Evolutionary conservation across 2,888 invertebrate genomes (phyloP), one percentile per base, ranked within the genome.

Genomic region (Chirona hameri): DNA sequence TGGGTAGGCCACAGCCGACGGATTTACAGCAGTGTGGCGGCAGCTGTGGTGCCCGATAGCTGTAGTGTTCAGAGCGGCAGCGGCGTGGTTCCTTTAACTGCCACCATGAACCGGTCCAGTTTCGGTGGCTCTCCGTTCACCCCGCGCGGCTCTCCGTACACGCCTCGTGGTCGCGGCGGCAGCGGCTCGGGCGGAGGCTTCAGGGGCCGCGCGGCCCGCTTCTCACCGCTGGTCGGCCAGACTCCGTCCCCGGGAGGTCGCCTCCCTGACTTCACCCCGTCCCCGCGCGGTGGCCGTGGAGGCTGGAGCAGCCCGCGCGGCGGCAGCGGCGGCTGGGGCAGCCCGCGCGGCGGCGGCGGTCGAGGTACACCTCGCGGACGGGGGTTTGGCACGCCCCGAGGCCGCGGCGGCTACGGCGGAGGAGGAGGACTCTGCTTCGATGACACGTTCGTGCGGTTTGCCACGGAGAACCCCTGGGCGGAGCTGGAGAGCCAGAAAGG

Each of bases 41-140:
- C 39, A 39, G 39, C 39, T 39, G 39, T 39, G n/a, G n/a, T n/a
- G n/a, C 7, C 39, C 39, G n/a, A n/a, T n/a, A n/a, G 39, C 39
- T 39, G 39, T 7, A 39, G 39, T 39, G 7, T 39, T 39, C 39
- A 39, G 39, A 39, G 39, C 39, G 7, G 39, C 7, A 39, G 39
- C 7, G 39, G 39, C 39, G 39, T 39, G 7, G 39, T 39, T 39
- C 4, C 39, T 39, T 7, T 7, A 39, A 7, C 39, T 39, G 39
- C 24, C 29, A 18, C 88, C 72, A 72, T 72, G 72, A 27, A 72
- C 27, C 18, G 31, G 0, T 15, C 18, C 31, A 14, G 18, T 14
- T 72, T 31, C 72, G 31, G 18, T 18, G 31, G 31, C 72, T 76
- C 76, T 5, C 76, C 76, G 10, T 24, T 12, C 24, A 39, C 76